phyloP scores from a whole-genome alignment of 2,113 vertebrate species.

The Alexandromys fortis region DNA sequence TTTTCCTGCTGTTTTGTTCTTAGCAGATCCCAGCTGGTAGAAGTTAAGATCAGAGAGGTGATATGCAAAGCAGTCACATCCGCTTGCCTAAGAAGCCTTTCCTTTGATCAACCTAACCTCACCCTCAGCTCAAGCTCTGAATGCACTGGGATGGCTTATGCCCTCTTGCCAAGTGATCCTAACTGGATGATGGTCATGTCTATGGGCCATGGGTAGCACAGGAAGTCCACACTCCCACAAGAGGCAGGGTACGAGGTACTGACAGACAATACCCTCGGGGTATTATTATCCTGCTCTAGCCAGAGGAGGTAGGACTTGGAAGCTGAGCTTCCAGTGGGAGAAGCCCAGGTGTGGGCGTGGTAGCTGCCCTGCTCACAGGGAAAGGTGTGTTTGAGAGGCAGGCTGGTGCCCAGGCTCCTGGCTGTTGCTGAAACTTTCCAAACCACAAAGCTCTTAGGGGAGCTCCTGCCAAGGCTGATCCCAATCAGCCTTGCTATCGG shows the following conservation, averaged over 20 bases:
- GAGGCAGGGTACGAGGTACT: not conserved
- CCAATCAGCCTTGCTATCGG: not conserved
- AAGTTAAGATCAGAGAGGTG: not conserved
- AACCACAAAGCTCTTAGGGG: slow-evolving; percentile 65
- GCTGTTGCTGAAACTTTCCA: slow-evolving; percentile 45
- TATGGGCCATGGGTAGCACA: accelerated
- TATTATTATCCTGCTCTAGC: not conserved
- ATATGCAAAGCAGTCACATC: not conserved
- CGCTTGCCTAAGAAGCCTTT: not conserved
- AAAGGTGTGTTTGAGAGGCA: not conserved
- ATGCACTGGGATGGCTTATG: not conserved
- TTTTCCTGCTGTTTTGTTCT: not conserved
- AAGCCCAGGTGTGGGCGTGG: not conserved
- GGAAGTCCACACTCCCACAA: not conserved
- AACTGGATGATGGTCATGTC: not conserved
- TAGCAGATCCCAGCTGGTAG: not conserved
- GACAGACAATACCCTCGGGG: not conserved
- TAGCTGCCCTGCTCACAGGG: slow-evolving; percentile 15
- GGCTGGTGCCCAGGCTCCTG: slow-evolving; percentile 12
- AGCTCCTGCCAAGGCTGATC: slow-evolving; percentile 26
- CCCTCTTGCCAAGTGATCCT: not conserved
- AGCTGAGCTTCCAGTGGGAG: not conserved
- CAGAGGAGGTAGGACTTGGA: not conserved
- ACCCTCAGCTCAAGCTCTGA: not conserved
- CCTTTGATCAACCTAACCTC: not conserved